phyloP scores from a whole-genome alignment of 2,888 invertebrate genomes.

The Agrotis ipsilon region DNA sequence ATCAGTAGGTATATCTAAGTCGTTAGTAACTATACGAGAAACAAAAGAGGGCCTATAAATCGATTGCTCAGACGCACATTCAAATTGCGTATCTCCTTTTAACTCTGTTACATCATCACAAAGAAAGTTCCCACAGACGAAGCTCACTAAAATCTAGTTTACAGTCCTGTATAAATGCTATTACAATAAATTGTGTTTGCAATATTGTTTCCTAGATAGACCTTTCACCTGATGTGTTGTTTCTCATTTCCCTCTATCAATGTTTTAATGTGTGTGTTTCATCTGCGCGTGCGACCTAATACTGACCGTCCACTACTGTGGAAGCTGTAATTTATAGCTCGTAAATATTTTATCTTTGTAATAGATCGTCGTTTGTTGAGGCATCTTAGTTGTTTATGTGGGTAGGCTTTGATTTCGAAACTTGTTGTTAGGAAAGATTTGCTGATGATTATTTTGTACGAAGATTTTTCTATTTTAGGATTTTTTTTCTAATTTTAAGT shows the following conservation, averaged over 20 bases:
- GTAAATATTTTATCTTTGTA: slow-evolving; percentile 30
- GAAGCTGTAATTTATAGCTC: slow-evolving; percentile 39
- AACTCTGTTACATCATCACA: slow-evolving; percentile 29
- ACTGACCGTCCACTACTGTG: slow-evolving; percentile 29
- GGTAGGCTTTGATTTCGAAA: too few species aligned
- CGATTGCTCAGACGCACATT: slow-evolving; percentile 10
- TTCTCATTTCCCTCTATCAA: slow-evolving; percentile 64
- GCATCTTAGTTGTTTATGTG: too few species aligned
- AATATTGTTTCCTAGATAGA: slow-evolving; percentile 64
- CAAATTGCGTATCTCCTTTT: slow-evolving; percentile 27
- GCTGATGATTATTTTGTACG: too few species aligned
- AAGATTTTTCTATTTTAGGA: too few species aligned
- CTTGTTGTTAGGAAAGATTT: too few species aligned
- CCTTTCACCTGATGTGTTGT: slow-evolving; percentile 66
- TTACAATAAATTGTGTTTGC: slow-evolving; percentile 65
- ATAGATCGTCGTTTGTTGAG: slow-evolving; percentile 3
- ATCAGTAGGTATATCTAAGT: too few species aligned
- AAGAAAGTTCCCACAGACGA: slow-evolving; percentile 37
- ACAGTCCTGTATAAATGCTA: slow-evolving; percentile 56
- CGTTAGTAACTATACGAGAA: too few species aligned
- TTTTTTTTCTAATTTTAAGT: too few species aligned
- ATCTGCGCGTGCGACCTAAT: slow-evolving; percentile 47
- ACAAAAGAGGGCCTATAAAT: slow-evolving; percentile 7
- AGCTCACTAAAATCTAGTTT: slow-evolving; percentile 47
- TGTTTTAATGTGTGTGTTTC: slow-evolving; percentile 57